These are phyloP conservation scores for Temnothorax nylanderi DNA, from an alignment of 1,140 invertebrate genomes.

Conservation along the genomic window DNA sequence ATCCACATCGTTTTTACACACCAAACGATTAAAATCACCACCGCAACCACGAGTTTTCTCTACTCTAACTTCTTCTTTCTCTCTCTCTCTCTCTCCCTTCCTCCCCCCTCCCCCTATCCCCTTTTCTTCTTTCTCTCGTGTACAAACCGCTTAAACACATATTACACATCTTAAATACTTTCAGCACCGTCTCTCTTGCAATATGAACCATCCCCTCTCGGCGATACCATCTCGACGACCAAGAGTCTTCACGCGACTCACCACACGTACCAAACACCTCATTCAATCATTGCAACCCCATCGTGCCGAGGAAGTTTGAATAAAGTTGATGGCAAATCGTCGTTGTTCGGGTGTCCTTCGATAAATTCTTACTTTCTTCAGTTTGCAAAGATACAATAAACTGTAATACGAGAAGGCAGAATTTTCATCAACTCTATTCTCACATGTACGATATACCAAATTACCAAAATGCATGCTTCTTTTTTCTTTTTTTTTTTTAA, in stretches of 20 bases:
- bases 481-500: background rate
- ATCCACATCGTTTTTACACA: conserved; percentile 69
- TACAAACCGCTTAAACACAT: conserved; percentile 71
- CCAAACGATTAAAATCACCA: conserved; percentile 71
- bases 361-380: background rate
- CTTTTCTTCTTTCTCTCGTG: conserved; percentile 63
- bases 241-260: conserved; percentile 19
- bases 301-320: conserved; percentile 48
- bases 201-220: conserved; percentile 12
- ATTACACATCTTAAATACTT: conserved; percentile 64
- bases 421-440: conserved; percentile 51
- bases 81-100: conserved; percentile 25
- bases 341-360: background rate
- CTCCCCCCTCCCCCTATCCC: conserved; percentile 35
- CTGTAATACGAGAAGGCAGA: background rate
- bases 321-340: conserved; percentile 63
- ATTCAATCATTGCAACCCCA: conserved; percentile 66
- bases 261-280: conserved; percentile 36
- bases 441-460: conserved; percentile 1
- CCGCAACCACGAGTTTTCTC: conserved; percentile 77
- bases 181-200: conserved; percentile 55
- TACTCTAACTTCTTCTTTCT: conserved; percentile 66
- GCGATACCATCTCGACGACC: conserved; percentile 36
- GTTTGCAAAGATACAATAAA: background rate
- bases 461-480: conserved; percentile 41